A percentile compares a stretch with the other conserved stretches of the same genome.
phyloP scores from a whole-genome alignment of 2,888 invertebrate genomes.

The Drosophila pseudotakahashii region DNA sequence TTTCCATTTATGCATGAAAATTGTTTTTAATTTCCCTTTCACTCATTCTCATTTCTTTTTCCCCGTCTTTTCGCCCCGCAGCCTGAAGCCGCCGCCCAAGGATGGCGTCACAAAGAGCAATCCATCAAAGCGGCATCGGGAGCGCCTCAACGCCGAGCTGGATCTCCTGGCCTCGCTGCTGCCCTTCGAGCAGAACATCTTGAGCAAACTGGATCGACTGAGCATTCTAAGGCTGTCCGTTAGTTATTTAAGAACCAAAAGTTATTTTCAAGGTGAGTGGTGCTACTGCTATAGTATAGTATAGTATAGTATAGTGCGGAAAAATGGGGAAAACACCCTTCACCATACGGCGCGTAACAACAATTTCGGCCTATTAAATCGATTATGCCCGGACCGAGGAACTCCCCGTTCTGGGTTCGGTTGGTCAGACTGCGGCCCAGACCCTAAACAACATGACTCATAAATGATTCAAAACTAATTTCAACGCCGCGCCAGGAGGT shows the following conservation, averaged over 20 bases:
- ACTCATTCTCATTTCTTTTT: slow-evolving; percentile 7
- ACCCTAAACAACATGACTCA: slow-evolving; percentile 78
- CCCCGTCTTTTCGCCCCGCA: slow-evolving; percentile 83
- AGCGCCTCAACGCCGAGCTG: slow-evolving; percentile 98
- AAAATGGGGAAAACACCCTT: slow-evolving; percentile 9
- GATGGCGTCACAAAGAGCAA: slow-evolving; percentile 98
- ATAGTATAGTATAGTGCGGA: neutral
- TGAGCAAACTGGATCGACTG: slow-evolving; percentile 98
- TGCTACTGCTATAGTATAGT: slow-evolving; percentile 21
- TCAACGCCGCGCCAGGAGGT: slow-evolving; percentile 66
- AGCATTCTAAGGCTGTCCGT: slow-evolving; percentile 98
- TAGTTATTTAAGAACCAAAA: slow-evolving; percentile 99
- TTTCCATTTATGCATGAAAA: slow-evolving; percentile 64
- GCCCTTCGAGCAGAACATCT: slow-evolving; percentile 98
- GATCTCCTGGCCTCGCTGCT: slow-evolving; percentile 97
- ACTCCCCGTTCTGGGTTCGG: slow-evolving; percentile 36
- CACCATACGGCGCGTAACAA: slow-evolving; percentile 69
- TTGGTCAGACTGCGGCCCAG: slow-evolving; percentile 38
- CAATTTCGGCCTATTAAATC: slow-evolving; percentile 72
- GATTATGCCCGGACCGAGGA: slow-evolving; percentile 61
- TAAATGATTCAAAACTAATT: slow-evolving; percentile 81
- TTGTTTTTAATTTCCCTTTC: slow-evolving; percentile 51
- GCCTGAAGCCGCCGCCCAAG: slow-evolving; percentile 97
- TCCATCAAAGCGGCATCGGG: slow-evolving; percentile 99
- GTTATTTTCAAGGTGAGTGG: slow-evolving; percentile 99